Evolutionary conservation across 2,113 vertebrate genomes (phyloP).

Genomic region (Hemiscyllium ocellatum): DNA sequence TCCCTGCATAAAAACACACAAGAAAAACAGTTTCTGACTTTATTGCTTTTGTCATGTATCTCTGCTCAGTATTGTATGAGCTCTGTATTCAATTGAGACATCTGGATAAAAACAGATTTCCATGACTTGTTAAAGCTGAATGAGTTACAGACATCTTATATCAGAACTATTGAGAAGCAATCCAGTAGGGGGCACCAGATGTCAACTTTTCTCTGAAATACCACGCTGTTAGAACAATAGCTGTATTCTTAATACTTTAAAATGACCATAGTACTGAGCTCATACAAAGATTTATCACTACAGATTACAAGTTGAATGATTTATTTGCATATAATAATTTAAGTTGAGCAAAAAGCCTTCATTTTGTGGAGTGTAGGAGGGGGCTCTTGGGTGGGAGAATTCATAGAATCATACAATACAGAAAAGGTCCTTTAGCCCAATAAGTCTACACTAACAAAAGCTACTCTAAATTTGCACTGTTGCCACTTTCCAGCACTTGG

Average conservation of each 20-base stretch:
- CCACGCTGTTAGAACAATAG: not conserved
- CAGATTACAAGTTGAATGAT: not conserved
- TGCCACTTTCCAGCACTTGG: no score
- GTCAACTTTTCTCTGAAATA: not conserved
- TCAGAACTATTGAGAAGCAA: not conserved
- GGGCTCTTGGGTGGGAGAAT: no score
- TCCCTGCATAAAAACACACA: not conserved
- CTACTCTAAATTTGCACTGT: no score
- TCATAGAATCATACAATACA: no score
- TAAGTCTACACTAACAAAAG: no score
- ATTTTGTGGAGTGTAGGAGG: not conserved
- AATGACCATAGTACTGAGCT: not conserved
- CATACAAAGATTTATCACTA: not conserved
- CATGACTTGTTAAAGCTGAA: not conserved
- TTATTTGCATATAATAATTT: not conserved
- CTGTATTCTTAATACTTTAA: not conserved
- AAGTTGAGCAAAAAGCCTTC: not conserved
- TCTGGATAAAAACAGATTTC: not conserved
- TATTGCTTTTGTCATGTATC: not conserved
- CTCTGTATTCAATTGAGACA: not conserved
- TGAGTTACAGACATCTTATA: not conserved
- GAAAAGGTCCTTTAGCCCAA: no score
- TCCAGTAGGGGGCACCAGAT: slow-evolving; percentile 7
- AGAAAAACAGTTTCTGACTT: not conserved
- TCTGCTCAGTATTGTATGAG: not conserved